Conservation (phyloP, 53 echinoderm and acorn worm genomes). For the Crossaster papposus region DNA sequence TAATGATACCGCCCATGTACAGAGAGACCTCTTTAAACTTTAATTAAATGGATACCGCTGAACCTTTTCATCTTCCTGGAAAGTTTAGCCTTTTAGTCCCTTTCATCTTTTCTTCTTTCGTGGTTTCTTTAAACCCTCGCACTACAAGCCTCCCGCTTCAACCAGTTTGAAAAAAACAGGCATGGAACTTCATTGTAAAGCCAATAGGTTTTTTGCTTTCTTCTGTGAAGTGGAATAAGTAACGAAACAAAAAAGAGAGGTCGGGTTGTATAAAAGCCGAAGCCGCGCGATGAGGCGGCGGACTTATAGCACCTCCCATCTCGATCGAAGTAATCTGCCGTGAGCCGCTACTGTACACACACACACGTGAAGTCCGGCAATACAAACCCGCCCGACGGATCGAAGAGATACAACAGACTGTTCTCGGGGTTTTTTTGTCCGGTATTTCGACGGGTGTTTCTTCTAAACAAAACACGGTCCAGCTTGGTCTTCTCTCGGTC, state of each 20-base stretch:
- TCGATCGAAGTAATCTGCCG: slow-evolving; percentile 49
- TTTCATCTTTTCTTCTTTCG: background rate
- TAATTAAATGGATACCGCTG: slow-evolving; percentile 50
- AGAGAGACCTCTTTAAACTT: slow-evolving; percentile 52
- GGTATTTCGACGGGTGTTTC: slow-evolving; percentile 42
- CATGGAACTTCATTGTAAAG: slow-evolving; percentile 9
- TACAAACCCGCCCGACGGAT: background rate
- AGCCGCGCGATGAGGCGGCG: slow-evolving; percentile 18
- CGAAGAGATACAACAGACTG: slow-evolving; percentile 54
- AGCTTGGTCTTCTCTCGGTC: background rate
- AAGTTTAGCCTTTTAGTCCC: slow-evolving; percentile 2
- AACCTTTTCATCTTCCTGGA: background rate
- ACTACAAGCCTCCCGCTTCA: background rate
- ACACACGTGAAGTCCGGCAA: too few relatives aligned
- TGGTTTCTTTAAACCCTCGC: slow-evolving; percentile 22
- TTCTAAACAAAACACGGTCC: slow-evolving; percentile 38
- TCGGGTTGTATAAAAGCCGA: background rate
- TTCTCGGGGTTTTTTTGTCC: slow-evolving; percentile 13
- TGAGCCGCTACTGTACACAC: background rate
- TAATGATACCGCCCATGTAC: too few relatives aligned
- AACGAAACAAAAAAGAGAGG: background rate
- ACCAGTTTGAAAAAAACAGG: background rate
- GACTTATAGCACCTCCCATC: slow-evolving; percentile 41
- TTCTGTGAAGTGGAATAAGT: background rate
- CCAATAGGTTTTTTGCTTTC: background rate